These are phyloP conservation scores for Nematolebias whitei DNA, from an alignment of 2,113 vertebrate genomes.

Conservation along the genomic window DNA sequence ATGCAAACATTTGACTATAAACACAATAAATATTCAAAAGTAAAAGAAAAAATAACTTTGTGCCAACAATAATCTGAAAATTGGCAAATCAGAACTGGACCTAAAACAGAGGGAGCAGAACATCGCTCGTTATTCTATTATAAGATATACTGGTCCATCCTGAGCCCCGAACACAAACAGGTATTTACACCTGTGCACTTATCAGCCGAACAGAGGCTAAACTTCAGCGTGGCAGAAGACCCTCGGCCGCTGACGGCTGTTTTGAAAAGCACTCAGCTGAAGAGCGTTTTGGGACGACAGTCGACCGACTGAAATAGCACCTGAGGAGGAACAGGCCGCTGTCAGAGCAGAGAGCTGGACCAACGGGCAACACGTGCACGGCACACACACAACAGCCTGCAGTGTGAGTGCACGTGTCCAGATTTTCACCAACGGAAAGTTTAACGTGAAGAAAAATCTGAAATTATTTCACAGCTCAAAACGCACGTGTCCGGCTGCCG, in stretches of 20 bases:
- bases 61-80: too few species aligned
- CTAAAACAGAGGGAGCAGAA: background rate
- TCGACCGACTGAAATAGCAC: slow-evolving; percentile 75
- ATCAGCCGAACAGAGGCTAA: slow-evolving; percentile 68
- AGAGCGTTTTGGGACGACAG: slow-evolving; percentile 82
- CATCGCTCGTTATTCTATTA: background rate
- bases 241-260: slow-evolving; percentile 74
- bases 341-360: slow-evolving; percentile 31
- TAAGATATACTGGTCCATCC: too few species aligned
- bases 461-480: too few species aligned
- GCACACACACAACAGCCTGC: background rate
- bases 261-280: slow-evolving; percentile 79
- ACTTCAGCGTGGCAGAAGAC: slow-evolving; percentile 64
- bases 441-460: too few species aligned
- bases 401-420: too few species aligned
- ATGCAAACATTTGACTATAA: too few species aligned
- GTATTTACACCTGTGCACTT: slow-evolving; percentile 6
- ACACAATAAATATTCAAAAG: too few species aligned
- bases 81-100: too few species aligned
- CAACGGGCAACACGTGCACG: background rate
- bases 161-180: background rate
- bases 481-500: too few species aligned
- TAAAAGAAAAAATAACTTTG: too few species aligned
- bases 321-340: slow-evolving; percentile 68
- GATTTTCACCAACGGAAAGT: too few species aligned